Evolutionary conservation across 2,888 invertebrate genomes (phyloP).

Genomic region (Apocheima hispidaria): DNA sequence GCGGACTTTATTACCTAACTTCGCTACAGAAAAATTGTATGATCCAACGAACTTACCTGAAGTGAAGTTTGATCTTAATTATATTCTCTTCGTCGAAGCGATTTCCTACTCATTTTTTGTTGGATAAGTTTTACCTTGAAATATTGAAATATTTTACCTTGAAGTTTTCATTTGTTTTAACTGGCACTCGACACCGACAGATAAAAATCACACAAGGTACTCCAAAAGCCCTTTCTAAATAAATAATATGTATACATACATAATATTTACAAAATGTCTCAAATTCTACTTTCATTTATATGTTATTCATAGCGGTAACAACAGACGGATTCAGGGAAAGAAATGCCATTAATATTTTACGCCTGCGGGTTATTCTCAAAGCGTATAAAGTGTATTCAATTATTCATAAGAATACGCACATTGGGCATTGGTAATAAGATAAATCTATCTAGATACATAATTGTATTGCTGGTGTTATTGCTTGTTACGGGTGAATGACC

Average conservation of each 20-base stretch:
- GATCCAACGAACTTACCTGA: too few relatives aligned
- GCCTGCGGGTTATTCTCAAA: slow-evolving; percentile 46
- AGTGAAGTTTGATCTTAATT: too few relatives aligned
- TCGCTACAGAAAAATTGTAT: too few relatives aligned
- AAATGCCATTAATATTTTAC: slow-evolving; percentile 57
- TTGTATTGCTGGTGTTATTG: not conserved
- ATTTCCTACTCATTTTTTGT: too few relatives aligned
- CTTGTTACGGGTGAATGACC: too few relatives aligned
- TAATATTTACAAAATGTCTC: slow-evolving; percentile 15
- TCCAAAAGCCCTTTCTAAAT: slow-evolving; percentile 7
- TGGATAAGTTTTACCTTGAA: too few relatives aligned
- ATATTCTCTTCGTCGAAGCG: too few relatives aligned
- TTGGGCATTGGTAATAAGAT: slow-evolving; percentile 56
- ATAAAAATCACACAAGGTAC: not conserved
- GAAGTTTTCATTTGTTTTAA: slow-evolving; percentile 34
- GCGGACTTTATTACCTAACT: too few relatives aligned
- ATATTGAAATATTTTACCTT: not conserved
- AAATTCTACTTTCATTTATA: slow-evolving; percentile 29
- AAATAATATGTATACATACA: slow-evolving; percentile 8
- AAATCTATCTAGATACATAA: slow-evolving; percentile 16
- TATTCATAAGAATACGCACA: slow-evolving; percentile 59
- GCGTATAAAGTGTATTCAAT: slow-evolving; percentile 56
- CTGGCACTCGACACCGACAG: slow-evolving; percentile 13
- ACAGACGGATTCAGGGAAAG: slow-evolving; percentile 48
- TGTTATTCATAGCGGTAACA: slow-evolving; percentile 47